phyloP scores from a whole-genome alignment of 2,888 invertebrate species.

The Himalopsyche kuldschensis region DNA sequence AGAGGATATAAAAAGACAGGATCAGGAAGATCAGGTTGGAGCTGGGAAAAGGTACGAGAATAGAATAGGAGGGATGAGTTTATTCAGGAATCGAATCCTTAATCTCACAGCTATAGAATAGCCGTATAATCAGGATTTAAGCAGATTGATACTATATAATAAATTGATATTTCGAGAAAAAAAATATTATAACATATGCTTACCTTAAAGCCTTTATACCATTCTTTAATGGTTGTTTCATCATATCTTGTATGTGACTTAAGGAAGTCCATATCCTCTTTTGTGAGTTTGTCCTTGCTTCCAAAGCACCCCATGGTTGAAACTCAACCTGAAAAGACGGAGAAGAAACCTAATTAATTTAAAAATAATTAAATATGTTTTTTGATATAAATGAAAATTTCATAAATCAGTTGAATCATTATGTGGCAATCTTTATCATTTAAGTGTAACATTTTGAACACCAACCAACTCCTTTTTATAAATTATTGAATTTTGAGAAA shows the following conservation, averaged over 20 bases:
- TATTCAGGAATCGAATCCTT: not conserved
- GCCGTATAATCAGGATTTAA: too few species aligned
- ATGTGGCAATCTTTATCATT: too few species aligned
- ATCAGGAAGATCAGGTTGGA: not conserved
- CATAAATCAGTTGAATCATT: too few species aligned
- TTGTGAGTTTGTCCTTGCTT: conserved; percentile 94
- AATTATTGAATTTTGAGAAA: too few species aligned
- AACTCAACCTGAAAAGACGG: conserved; percentile 8
- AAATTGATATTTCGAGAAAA: too few species aligned
- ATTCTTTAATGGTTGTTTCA: conserved; percentile 98
- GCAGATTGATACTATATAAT: too few species aligned
- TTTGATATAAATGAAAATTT: too few species aligned
- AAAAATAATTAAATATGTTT: too few species aligned
- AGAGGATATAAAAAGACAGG: not conserved
- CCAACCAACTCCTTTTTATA: too few species aligned
- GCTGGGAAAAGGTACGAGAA: not conserved
- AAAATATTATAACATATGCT: conserved; percentile 45
- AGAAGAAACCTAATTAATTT: not conserved
- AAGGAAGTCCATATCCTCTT: conserved; percentile 98
- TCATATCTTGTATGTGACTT: conserved; percentile 98
- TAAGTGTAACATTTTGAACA: too few species aligned
- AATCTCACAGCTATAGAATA: too few species aligned
- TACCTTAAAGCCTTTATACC: conserved; percentile 99
- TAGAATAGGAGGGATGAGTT: not conserved
- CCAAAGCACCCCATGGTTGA: conserved; percentile 87